phyloP scores from a whole-genome alignment of 2,888 invertebrate species.

The Dynastes grantii region DNA sequence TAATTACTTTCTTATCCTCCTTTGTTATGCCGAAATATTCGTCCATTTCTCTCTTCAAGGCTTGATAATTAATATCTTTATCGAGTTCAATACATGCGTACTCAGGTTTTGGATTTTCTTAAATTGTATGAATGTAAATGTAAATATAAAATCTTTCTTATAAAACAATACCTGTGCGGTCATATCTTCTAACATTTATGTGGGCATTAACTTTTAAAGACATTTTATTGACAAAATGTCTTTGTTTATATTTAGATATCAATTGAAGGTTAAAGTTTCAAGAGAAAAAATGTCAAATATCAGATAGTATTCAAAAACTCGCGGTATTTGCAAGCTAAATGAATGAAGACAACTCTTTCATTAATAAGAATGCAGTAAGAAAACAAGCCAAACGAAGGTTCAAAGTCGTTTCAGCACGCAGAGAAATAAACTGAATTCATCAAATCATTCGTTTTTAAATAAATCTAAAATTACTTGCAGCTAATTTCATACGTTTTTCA shows the following conservation, averaged over 20 bases:
- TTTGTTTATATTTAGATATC: too few relatives aligned
- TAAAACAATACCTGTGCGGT: slow-evolving; percentile 14
- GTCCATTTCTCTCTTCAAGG: slow-evolving; percentile 64
- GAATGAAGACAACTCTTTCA: too few relatives aligned
- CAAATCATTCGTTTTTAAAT: not conserved
- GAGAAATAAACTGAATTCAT: not conserved
- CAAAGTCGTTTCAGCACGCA: too few relatives aligned
- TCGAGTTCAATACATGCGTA: slow-evolving; percentile 63
- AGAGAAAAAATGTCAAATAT: too few relatives aligned
- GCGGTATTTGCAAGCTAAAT: too few relatives aligned
- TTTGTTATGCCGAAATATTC: slow-evolving; percentile 64
- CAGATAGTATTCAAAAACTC: too few relatives aligned
- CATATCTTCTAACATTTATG: slow-evolving; percentile 41
- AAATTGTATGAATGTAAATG: slow-evolving; percentile 47
- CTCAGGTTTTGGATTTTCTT: slow-evolving; percentile 62
- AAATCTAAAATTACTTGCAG: not conserved
- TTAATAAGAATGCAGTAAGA: too few relatives aligned
- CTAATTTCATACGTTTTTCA: not conserved
- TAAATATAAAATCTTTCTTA: not conserved
- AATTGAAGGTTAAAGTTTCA: too few relatives aligned
- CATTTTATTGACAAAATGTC: not conserved
- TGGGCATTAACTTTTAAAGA: slow-evolving; percentile 43
- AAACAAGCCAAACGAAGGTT: too few relatives aligned
- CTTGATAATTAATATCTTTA: slow-evolving; percentile 61
- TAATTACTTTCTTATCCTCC: slow-evolving; percentile 69